Evolutionary conservation across 2,888 invertebrate species (phyloP).

Genomic region (Beris chalybata): DNA sequence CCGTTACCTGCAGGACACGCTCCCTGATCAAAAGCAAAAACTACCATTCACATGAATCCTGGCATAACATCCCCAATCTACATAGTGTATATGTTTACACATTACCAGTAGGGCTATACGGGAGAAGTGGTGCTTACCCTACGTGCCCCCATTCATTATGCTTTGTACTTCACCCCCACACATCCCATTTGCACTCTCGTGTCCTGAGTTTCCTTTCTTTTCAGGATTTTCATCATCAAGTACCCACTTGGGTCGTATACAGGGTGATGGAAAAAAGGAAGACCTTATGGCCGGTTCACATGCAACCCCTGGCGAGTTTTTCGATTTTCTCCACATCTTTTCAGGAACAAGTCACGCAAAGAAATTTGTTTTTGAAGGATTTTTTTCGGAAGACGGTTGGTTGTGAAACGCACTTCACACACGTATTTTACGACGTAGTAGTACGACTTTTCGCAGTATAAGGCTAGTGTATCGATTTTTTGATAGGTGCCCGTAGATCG

Average conservation of each 20-base stretch:
- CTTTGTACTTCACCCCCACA: too few species aligned
- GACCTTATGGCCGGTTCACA: constrained; percentile 37
- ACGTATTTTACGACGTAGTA: too few species aligned
- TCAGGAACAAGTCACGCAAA: constrained; percentile 37
- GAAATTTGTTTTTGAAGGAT: constrained; percentile 29
- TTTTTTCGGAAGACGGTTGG: too few species aligned
- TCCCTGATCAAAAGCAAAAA: neutral
- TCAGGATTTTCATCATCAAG: constrained; percentile 24
- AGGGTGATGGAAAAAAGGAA: constrained; percentile 20
- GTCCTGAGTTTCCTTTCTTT: constrained; percentile 23
- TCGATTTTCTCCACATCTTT: constrained; percentile 9
- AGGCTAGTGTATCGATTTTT: too few species aligned
- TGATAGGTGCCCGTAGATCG: too few species aligned
- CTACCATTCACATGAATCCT: neutral
- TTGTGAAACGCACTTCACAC: too few species aligned
- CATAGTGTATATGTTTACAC: neutral
- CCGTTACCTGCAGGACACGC: constrained; percentile 9
- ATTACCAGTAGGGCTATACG: neutral
- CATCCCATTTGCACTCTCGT: neutral
- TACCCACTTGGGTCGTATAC: constrained; percentile 27
- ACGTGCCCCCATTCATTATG: neutral
- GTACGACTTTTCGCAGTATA: too few species aligned
- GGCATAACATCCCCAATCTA: constrained; percentile 1
- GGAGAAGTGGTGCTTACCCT: constrained; percentile 3
- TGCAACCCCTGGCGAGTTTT: constrained; percentile 26